A percentile compares a stretch with the other conserved stretches of the same genome.
These are phyloP conservation scores for Procambarus virginalis DNA, from an alignment of 1,140 invertebrate genomes.

Conservation along the genomic window DNA sequence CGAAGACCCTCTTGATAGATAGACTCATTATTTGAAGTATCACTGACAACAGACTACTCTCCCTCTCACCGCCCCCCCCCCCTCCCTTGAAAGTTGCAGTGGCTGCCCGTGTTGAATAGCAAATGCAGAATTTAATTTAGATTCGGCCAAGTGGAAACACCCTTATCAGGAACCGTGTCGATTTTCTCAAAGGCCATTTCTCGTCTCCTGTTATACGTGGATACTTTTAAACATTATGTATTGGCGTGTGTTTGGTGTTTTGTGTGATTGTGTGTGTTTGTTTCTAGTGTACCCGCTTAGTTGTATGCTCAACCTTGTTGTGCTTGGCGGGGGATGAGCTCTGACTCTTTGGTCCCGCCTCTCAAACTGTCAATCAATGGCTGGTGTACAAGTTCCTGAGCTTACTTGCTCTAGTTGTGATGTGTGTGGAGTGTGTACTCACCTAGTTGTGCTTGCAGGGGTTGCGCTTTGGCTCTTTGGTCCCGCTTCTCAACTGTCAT, in stretches of 20 bases:
- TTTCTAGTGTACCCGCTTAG: background rate
- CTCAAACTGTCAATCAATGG: too few relatives aligned
- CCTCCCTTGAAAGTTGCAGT: conserved; percentile 8
- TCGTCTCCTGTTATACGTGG: conserved; percentile 30
- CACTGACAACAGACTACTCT: conserved; percentile 33
- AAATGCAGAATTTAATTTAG: conserved; percentile 68
- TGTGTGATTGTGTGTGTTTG: background rate
- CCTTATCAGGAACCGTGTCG: conserved; percentile 57
- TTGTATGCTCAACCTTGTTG: too few relatives aligned
- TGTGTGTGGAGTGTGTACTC: too few relatives aligned
- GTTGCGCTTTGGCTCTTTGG: too few relatives aligned
- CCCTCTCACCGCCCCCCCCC: background rate
- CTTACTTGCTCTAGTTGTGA: too few relatives aligned
- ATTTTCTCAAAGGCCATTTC: conserved; percentile 56
- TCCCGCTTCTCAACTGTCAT: too few relatives aligned
- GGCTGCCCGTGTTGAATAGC: conserved; percentile 51
- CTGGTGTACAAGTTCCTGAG: too few relatives aligned
- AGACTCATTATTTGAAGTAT: conserved; percentile 61
- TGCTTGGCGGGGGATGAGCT: too few relatives aligned
- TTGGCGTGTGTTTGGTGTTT: background rate
- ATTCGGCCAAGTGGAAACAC: conserved; percentile 62
- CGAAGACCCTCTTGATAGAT: conserved; percentile 49
- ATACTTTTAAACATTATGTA: conserved; percentile 28
- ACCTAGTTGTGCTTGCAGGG: too few relatives aligned
- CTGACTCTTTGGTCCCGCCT: too few relatives aligned